Conservation (phyloP, 2,797 vertebrate genomes). For the Arremon brunneinucha region DNA sequence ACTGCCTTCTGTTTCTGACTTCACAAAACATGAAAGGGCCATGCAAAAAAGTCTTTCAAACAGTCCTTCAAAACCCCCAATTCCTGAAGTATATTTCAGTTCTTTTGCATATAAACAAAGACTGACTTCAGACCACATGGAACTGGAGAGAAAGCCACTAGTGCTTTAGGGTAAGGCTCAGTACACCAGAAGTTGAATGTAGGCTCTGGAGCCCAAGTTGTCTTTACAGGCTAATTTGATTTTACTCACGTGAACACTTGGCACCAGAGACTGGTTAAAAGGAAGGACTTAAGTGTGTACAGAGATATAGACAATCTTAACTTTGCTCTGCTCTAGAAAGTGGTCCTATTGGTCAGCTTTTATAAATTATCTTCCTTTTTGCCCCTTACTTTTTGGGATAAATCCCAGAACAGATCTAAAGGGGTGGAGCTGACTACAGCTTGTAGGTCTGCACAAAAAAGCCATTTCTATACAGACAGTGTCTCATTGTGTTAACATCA, state of each 20-base stretch:
- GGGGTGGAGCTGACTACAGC: not conserved
- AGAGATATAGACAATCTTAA: not conserved
- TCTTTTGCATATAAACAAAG: not conserved
- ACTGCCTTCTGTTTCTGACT: not conserved
- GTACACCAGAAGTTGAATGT: not conserved
- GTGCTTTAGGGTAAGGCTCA: not conserved
- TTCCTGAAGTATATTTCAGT: not conserved
- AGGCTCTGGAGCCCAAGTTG: not conserved
- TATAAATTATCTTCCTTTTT: not conserved
- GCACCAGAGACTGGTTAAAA: not conserved
- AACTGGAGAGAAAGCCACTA: not conserved
- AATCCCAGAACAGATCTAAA: not conserved
- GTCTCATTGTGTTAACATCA: not conserved
- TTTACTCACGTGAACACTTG: not conserved
- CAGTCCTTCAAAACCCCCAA: not conserved
- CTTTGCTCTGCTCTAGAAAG: not conserved
- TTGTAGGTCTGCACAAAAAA: not conserved
- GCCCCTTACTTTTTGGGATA: not conserved
- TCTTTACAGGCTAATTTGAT: not conserved
- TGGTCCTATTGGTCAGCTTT: not conserved
- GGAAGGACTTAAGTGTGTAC: not conserved
- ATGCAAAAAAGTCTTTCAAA: not conserved
- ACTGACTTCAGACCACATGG: not conserved
- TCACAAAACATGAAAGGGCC: not conserved
- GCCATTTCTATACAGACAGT: not conserved